Evolutionary conservation across 1,140 invertebrate genomes (phyloP).

Genomic region (Plutomurus gul): DNA sequence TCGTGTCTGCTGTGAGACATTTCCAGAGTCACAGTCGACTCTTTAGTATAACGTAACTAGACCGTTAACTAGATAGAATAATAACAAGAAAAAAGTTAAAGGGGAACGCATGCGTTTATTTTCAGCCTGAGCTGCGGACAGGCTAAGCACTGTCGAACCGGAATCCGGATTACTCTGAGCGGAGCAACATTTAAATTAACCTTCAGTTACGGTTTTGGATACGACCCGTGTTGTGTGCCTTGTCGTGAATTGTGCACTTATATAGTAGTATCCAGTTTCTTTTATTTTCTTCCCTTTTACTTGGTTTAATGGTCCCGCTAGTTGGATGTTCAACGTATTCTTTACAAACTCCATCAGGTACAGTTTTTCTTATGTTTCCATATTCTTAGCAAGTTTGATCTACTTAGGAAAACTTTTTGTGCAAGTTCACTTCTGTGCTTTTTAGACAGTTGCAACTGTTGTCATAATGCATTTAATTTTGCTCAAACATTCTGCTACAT

Average conservation of each 20-base stretch:
- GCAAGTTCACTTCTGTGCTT: no score
- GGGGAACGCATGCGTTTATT: slow-evolving; percentile 19
- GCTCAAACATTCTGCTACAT: no score
- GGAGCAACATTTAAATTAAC: slow-evolving; percentile 24
- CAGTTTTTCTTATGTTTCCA: no score
- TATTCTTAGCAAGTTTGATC: no score
- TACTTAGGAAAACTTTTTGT: no score
- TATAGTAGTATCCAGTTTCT: not conserved
- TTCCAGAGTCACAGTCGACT: not conserved
- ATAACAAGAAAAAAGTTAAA: not conserved
- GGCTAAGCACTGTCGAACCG: not conserved
- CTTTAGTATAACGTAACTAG: not conserved
- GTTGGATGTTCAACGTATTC: no score
- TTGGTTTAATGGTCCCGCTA: no score
- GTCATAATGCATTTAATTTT: no score
- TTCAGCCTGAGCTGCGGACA: not conserved
- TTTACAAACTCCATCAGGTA: no score
- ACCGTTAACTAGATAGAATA: not conserved
- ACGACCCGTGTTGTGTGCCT: not conserved
- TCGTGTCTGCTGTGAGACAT: no score
- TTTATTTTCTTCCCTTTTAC: no score
- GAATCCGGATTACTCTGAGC: not conserved
- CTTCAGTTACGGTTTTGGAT: not conserved
- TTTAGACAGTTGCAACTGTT: no score
- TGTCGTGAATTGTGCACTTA: not conserved